Percentiles rank a stretch among this genome's conserved stretches.
Evolutionary conservation across 2,113 vertebrate species (phyloP).

Genomic region (Actenoides lindsayi): DNA sequence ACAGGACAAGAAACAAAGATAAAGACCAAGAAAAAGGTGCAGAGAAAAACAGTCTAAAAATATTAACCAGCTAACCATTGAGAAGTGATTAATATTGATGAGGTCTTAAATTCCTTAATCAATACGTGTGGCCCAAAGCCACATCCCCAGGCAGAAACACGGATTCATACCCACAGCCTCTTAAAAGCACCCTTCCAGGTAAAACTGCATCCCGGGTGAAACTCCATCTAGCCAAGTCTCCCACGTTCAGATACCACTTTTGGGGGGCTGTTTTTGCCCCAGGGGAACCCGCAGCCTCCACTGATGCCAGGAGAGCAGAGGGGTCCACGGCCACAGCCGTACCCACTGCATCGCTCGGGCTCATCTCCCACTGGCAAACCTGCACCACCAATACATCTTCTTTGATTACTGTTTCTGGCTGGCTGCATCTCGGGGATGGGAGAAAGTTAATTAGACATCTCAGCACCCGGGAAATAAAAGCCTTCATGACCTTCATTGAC

Average conservation of each 20-base stretch:
- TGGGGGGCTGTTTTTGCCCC: not conserved
- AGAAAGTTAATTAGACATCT: slow-evolving; percentile 46
- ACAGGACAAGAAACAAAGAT: not conserved
- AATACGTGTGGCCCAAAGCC: not conserved
- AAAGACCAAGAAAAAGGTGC: not conserved
- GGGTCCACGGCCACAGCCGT: rapidly evolving
- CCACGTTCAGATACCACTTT: not conserved
- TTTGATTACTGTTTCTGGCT: not conserved
- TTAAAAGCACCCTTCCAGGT: not conserved
- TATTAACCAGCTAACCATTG: not conserved
- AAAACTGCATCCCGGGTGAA: not conserved
- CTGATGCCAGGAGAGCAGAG: not conserved
- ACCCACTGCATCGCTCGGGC: not conserved
- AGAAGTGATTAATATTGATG: not conserved
- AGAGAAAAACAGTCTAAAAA: not conserved
- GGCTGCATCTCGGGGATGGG: slow-evolving; percentile 4
- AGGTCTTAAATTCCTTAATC: not conserved
- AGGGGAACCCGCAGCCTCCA: rapidly evolving
- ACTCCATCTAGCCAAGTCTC: not conserved
- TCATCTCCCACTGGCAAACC: not conserved
- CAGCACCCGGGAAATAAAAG: slow-evolving; percentile 40
- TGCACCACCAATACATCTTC: not conserved
- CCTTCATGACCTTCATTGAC: slow-evolving; percentile 51
- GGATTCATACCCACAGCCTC: not conserved
- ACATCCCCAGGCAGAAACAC: not conserved